Conservation (phyloP, 2,113 vertebrate genomes). For the Leucopsar rothschildi region DNA sequence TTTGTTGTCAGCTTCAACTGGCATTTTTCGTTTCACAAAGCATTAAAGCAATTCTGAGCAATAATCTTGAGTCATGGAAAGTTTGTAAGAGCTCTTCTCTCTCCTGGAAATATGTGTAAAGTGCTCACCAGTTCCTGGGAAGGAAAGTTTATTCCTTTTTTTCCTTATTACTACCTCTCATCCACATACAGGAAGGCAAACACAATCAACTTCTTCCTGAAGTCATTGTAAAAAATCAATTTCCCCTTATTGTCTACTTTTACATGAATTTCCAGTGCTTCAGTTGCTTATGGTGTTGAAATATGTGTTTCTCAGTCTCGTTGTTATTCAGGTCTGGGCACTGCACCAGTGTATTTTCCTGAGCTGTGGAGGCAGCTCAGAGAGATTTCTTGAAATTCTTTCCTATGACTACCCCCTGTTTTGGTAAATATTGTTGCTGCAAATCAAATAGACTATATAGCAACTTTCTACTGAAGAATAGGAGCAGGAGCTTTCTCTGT, state of each 20-base stretch:
- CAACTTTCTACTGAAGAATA: background rate
- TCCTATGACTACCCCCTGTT: background rate
- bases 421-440: background rate
- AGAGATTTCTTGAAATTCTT: background rate
- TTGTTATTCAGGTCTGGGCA: background rate
- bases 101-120: background rate
- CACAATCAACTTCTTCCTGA: background rate
- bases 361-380: background rate
- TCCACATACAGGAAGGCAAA: fast-evolving
- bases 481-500: background rate
- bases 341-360: background rate
- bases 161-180: background rate
- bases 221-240: background rate
- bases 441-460: background rate
- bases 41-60: background rate
- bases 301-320: background rate
- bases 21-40: background rate
- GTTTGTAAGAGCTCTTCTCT: background rate
- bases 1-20: background rate
- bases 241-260: background rate
- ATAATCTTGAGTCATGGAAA: background rate
- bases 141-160: background rate
- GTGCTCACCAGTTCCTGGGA: background rate
- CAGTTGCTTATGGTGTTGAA: background rate
- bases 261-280: background rate